These are phyloP conservation scores for Drosophila neotestacea DNA, from an alignment of 2,888 invertebrate genomes.

Conservation along the genomic window DNA sequence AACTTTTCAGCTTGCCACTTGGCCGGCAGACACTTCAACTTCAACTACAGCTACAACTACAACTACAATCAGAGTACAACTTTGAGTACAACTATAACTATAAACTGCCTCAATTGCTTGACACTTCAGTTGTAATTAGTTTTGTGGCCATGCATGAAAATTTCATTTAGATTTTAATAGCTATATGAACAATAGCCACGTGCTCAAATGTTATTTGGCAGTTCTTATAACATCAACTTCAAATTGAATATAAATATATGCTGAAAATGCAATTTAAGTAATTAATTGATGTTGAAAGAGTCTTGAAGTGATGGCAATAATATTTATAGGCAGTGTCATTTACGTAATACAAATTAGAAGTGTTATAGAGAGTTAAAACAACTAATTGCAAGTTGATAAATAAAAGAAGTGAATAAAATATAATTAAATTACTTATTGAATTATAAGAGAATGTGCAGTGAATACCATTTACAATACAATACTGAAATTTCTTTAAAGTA, in stretches of 20 bases:
- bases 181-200: conserved; percentile 45
- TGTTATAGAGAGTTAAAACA: background rate
- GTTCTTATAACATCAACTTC: background rate
- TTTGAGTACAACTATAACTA: conserved; percentile 28
- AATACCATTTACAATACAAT: no score
- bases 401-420: no score
- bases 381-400: no score
- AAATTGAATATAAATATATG: background rate
- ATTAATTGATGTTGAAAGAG: background rate
- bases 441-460: no score
- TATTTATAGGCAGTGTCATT: background rate
- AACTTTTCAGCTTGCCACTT: conserved; percentile 73
- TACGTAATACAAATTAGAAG: background rate
- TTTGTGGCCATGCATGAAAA: conserved; percentile 73
- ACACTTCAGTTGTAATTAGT: conserved; percentile 78
- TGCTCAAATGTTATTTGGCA: conserved; percentile 26
- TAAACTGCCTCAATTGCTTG: conserved; percentile 70
- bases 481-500: no score
- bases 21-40: conserved; percentile 60
- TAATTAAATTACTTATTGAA: no score
- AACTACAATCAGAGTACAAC: conserved; percentile 25
- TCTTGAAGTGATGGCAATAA: background rate
- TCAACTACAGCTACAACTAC: conserved; percentile 39
- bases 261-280: background rate
- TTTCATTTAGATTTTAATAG: conserved; percentile 55